Percentiles rank a stretch among this genome's conserved stretches.
Conservation (phyloP, 2,113 vertebrate genomes). For the Rhadina sibilatrix region DNA sequence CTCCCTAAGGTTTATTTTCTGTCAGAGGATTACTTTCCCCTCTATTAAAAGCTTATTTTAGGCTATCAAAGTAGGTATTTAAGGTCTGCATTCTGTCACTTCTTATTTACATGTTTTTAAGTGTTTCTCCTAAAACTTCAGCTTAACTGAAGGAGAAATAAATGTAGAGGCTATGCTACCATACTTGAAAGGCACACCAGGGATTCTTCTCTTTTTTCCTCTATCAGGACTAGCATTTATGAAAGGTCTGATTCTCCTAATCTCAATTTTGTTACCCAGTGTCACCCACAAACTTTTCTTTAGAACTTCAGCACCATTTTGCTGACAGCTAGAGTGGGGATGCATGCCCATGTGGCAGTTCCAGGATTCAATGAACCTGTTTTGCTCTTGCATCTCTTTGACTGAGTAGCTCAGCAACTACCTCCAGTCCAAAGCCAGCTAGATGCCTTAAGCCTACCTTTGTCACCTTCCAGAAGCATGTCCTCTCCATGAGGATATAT, state of each 20-base stretch:
- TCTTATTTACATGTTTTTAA: slow-evolving; percentile 1
- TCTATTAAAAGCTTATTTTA: background rate
- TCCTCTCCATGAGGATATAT: background rate
- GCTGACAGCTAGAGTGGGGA: background rate
- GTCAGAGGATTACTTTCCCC: background rate
- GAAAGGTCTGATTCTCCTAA: background rate
- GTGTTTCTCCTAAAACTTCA: background rate
- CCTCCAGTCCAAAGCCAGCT: background rate
- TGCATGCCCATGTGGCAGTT: fast-evolving
- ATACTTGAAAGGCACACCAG: background rate
- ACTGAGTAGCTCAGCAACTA: background rate
- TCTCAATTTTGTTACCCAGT: background rate
- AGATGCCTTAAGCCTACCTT: background rate
- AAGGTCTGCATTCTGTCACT: slow-evolving; percentile 7
- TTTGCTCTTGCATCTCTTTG: background rate
- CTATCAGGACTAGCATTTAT: background rate
- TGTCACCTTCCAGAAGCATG: background rate
- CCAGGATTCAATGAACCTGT: fast-evolving
- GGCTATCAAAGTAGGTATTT: background rate
- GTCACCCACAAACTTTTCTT: background rate
- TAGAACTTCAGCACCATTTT: background rate
- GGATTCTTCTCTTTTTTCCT: background rate
- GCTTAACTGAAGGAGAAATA: background rate
- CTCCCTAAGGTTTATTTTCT: background rate
- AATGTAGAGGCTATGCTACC: background rate